Evolutionary conservation across 2,888 invertebrate species (phyloP).

Genomic region (Pherbina coryleti): DNA sequence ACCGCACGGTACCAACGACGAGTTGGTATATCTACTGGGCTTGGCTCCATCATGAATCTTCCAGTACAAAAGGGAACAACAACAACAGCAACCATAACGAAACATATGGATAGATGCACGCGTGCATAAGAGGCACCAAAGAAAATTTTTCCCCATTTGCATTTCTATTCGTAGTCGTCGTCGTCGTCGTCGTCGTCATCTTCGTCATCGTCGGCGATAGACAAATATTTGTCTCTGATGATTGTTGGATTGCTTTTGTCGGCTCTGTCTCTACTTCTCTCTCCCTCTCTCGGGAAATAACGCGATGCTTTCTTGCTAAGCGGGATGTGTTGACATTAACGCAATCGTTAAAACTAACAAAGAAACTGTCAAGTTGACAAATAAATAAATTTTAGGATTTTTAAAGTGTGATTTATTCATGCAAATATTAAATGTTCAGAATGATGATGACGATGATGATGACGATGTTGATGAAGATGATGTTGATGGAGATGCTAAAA

Average conservation of each 20-base stretch:
- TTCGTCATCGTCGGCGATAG: not conserved
- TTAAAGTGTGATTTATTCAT: conserved; percentile 46
- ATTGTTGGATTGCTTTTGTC: conserved; percentile 53
- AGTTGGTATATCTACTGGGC: not conserved
- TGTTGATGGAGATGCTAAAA: not conserved
- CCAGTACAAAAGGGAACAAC: not conserved
- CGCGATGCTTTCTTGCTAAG: conserved; percentile 41
- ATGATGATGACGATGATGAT: conserved; percentile 1
- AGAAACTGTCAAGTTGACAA: conserved; percentile 67
- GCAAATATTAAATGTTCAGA: conserved; percentile 30
- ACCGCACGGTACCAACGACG: not conserved
- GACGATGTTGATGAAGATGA: not conserved
- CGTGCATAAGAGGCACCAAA: conserved; percentile 1
- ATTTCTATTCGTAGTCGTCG: not conserved
- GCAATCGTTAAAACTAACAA: conserved; percentile 54
- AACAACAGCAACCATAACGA: conserved; percentile 26
- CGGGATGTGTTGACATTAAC: conserved; percentile 58
- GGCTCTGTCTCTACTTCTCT: not conserved
- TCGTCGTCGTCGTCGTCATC: too few relatives aligned
- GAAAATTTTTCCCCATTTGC: not conserved
- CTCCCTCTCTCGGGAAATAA: not conserved
- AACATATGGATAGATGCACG: not conserved
- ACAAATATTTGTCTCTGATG: conserved; percentile 63
- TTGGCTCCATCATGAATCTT: not conserved
- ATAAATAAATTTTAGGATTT: conserved; percentile 66